These are phyloP conservation scores for Cheilosia impressa DNA, from an alignment of 2,888 invertebrate genomes.

Conservation along the genomic window DNA sequence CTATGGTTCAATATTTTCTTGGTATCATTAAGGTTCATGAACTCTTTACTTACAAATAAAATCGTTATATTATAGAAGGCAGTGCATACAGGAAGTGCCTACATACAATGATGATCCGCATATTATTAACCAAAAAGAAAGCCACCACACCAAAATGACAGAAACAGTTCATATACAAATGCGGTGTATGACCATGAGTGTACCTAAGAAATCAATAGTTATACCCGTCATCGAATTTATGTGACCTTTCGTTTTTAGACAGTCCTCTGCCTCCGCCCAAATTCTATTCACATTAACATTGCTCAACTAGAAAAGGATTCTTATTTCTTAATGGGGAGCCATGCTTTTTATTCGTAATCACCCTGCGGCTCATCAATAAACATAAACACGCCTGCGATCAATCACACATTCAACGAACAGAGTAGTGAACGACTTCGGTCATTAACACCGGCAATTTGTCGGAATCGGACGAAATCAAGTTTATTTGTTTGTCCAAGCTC, in stretches of 20 bases:
- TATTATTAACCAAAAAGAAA: too few relatives aligned
- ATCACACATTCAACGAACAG: conserved; percentile 19
- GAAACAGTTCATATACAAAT: too few relatives aligned
- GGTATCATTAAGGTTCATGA: conserved; percentile 1
- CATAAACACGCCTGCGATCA: conserved; percentile 6
- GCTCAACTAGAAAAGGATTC: conserved; percentile 6
- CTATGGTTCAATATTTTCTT: neutral
- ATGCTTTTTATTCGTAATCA: conserved; percentile 8
- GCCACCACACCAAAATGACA: too few relatives aligned
- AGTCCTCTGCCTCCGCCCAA: too few relatives aligned
- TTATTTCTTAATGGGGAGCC: neutral
- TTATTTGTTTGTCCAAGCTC: conserved; percentile 5
- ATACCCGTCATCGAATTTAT: too few relatives aligned
- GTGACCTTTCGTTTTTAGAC: too few relatives aligned
- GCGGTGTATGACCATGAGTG: too few relatives aligned
- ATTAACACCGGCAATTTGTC: conserved; percentile 47
- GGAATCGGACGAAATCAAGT: conserved; percentile 34
- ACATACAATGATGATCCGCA: too few relatives aligned
- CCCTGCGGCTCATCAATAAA: conserved; percentile 4
- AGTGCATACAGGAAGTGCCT: too few relatives aligned
- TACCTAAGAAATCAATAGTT: too few relatives aligned
- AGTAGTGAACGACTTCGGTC: conserved; percentile 3
- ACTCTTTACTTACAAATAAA: neutral
- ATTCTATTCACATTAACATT: neutral
- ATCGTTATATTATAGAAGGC: too few relatives aligned